phyloP scores from a whole-genome alignment of 2,113 vertebrate genomes.

The Sturnira hondurensis region DNA sequence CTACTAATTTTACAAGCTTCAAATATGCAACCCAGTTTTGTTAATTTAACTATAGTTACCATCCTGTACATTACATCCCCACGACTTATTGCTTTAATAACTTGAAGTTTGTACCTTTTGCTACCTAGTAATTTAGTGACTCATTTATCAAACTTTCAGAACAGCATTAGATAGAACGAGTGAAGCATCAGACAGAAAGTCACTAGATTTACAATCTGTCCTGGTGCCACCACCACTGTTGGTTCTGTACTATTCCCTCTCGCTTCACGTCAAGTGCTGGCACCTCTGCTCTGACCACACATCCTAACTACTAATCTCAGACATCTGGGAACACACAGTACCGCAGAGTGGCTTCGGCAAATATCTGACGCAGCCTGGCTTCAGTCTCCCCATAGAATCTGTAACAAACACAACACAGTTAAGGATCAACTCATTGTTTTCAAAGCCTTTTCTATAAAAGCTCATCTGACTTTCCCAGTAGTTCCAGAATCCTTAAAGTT shows the following conservation, averaged over 20 bases:
- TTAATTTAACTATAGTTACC: background rate
- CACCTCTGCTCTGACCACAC: background rate
- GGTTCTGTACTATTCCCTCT: background rate
- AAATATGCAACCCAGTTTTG: background rate
- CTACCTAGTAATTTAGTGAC: background rate
- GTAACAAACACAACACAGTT: conserved; percentile 48
- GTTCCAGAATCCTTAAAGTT: conserved; percentile 30
- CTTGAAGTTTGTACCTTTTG: background rate
- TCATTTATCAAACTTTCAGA: background rate
- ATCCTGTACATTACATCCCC: background rate
- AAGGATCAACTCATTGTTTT: background rate
- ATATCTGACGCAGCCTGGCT: conserved; percentile 91
- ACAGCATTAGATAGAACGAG: background rate
- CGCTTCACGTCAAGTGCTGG: background rate
- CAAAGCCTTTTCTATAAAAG: background rate
- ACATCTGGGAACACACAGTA: conserved; percentile 65
- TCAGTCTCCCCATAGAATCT: conserved; percentile 98
- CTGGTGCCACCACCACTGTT: background rate
- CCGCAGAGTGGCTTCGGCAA: conserved; percentile 91
- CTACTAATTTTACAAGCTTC: background rate
- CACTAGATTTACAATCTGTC: background rate
- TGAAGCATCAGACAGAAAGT: background rate
- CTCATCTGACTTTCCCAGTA: background rate
- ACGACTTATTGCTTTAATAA: background rate
- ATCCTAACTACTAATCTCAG: background rate